phyloP scores from a whole-genome alignment of 2,888 invertebrate species.

The Oegoconia quadripuncta region DNA sequence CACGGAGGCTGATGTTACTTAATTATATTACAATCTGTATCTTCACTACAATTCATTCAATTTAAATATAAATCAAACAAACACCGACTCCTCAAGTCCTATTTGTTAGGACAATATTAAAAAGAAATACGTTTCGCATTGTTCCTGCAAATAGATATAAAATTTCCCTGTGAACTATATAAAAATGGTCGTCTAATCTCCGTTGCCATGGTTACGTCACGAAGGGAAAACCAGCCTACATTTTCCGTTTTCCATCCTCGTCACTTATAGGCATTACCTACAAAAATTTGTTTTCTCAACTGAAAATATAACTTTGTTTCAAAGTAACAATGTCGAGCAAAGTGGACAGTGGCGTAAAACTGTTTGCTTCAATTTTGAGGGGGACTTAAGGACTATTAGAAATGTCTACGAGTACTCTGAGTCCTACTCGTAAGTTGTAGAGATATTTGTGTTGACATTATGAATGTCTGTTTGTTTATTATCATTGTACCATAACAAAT shows the following conservation, averaged over 20 bases:
- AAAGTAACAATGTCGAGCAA: conserved; percentile 54
- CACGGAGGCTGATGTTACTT: too few species aligned
- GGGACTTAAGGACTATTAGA: conserved; percentile 71
- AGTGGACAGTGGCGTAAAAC: conserved; percentile 70
- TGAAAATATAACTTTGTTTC: conserved; percentile 30
- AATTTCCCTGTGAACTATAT: conserved; percentile 12
- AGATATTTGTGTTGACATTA: neutral
- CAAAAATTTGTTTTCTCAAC: conserved; percentile 22
- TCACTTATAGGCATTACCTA: too few species aligned
- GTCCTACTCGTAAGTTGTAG: conserved; percentile 24
- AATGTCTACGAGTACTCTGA: conserved; percentile 59
- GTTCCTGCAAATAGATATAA: conserved; percentile 20
- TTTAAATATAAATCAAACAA: too few species aligned
- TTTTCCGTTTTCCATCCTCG: too few species aligned
- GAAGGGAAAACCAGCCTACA: conserved; percentile 34
- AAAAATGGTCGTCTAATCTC: conserved; percentile 43
- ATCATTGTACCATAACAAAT: too few species aligned
- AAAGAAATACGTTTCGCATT: neutral
- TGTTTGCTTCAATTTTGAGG: conserved; percentile 66
- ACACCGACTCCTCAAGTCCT: too few species aligned
- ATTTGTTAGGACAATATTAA: too few species aligned
- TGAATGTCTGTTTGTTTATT: too few species aligned
- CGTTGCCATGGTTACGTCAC: conserved; percentile 66
- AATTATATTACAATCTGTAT: too few species aligned
- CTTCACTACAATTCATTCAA: too few species aligned